Conservation (phyloP, 2,113 vertebrate genomes). For the Siphamia tubifer region DNA sequence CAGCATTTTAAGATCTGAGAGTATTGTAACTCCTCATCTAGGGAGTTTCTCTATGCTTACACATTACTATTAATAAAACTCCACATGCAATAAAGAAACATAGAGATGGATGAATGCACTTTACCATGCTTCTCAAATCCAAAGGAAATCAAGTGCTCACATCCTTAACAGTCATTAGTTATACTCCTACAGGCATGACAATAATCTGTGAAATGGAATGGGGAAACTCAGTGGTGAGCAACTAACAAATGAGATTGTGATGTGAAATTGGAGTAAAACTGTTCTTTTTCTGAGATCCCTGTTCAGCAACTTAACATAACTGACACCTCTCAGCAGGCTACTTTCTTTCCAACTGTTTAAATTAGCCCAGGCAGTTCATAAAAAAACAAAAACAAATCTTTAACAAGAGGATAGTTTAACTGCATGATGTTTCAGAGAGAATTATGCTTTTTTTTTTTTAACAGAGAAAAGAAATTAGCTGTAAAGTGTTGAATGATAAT, state of each 20-base stretch:
- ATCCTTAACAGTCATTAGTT: constrained; percentile 22
- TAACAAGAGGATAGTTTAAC: background rate
- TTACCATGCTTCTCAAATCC: constrained; percentile 5
- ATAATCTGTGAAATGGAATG: constrained; percentile 16
- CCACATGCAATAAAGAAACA: background rate
- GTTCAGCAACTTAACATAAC: background rate
- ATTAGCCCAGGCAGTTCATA: background rate
- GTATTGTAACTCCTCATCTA: background rate
- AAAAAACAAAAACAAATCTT: background rate
- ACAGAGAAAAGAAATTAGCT: constrained; percentile 13
- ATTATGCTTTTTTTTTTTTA: constrained; percentile 17
- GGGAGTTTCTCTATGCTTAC: background rate
- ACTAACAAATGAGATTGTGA: background rate
- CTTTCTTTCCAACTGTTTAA: background rate
- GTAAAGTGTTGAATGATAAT: background rate
- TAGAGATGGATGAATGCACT: constrained; percentile 22
- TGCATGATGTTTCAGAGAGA: background rate
- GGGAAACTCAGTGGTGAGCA: background rate
- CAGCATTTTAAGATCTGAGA: background rate
- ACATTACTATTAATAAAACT: constrained; percentile 16
- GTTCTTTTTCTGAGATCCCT: too few relatives aligned
- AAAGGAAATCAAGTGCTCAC: constrained; percentile 41
- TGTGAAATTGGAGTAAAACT: background rate
- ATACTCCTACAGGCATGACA: constrained; percentile 23
- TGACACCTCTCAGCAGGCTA: background rate